Evolutionary conservation across 2,113 vertebrate genomes (phyloP).

Genomic region (Neolamprologus caudopunctatus): DNA sequence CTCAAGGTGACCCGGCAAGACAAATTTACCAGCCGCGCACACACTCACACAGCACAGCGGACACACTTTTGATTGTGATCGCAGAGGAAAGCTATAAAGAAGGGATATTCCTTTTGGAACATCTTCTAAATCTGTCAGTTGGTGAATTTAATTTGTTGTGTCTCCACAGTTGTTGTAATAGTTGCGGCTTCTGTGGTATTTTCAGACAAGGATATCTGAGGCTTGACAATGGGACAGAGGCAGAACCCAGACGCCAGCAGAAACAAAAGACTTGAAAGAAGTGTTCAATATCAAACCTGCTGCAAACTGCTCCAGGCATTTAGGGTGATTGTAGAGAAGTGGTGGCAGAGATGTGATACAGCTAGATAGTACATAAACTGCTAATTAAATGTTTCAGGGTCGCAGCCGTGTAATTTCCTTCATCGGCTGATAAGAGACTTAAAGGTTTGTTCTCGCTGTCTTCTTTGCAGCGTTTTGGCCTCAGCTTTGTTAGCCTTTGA

Average conservation of each 20-base stretch:
- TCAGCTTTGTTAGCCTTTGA: slow-evolving; percentile 48
- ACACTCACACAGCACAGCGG: neutral
- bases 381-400: slow-evolving; percentile 63
- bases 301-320: slow-evolving; percentile 6
- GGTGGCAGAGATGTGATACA: slow-evolving; percentile 38
- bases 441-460: slow-evolving; percentile 38
- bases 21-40: slow-evolving; percentile 5
- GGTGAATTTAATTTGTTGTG: slow-evolving; percentile 39
- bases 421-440: slow-evolving; percentile 54
- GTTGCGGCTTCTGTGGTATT: slow-evolving; percentile 2
- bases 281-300: slow-evolving; percentile 13
- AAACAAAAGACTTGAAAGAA: slow-evolving; percentile 27
- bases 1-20: slow-evolving; percentile 71
- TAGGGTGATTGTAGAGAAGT: slow-evolving; percentile 17
- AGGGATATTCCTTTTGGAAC: slow-evolving; percentile 25
- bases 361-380: slow-evolving; percentile 40
- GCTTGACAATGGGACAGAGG: slow-evolving; percentile 6
- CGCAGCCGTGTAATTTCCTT: slow-evolving; percentile 52
- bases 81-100: slow-evolving; percentile 21
- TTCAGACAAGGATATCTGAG: slow-evolving; percentile 23
- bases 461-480: slow-evolving; percentile 30
- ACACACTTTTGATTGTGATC: slow-evolving; percentile 47
- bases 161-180: neutral
- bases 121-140: slow-evolving; percentile 15
- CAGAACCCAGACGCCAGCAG: slow-evolving; percentile 5